phyloP scores from a whole-genome alignment of 30 jellyfish, hydroid and myxozoan species.

The Haliclystus octoradiatus region DNA sequence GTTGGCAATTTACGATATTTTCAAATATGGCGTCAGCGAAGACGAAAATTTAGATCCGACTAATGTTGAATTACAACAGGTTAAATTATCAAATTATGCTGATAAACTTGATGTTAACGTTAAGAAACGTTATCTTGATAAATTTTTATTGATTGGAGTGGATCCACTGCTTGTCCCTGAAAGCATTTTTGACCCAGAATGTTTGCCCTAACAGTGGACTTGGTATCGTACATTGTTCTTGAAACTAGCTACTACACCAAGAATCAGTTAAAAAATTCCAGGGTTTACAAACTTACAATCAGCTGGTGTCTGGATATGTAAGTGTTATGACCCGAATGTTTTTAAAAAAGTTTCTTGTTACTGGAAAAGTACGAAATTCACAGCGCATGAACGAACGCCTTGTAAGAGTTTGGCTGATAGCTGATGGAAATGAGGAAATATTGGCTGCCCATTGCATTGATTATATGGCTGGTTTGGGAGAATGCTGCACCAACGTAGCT shows the following conservation, averaged over 20 bases:
- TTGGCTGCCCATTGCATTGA: conserved; percentile 22
- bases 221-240: conserved; percentile 12
- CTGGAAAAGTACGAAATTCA: conserved; percentile 17
- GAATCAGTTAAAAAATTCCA: no score
- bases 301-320: conserved; percentile 25
- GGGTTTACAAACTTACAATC: conserved; percentile 14
- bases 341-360: conserved; percentile 1
- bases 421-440: conserved; percentile 6
- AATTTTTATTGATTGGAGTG: conserved; percentile 1
- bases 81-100: no score
- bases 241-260: conserved; percentile 31
- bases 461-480: no score
- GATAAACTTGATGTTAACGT: conserved; percentile 16
- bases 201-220: conserved; percentile 17
- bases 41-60: no score
- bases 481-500: conserved; percentile 29
- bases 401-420: conserved; percentile 12
- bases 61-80: no score
- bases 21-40: no score
- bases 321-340: no score
- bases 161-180: conserved; percentile 10
- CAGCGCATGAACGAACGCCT: conserved; percentile 34
- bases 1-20: conserved; percentile 5
- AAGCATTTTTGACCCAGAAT: conserved; percentile 17
- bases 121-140: conserved; percentile 7